Conservation (phyloP, 2,113 vertebrate genomes). For the Syngnathoides biaculeatus region DNA sequence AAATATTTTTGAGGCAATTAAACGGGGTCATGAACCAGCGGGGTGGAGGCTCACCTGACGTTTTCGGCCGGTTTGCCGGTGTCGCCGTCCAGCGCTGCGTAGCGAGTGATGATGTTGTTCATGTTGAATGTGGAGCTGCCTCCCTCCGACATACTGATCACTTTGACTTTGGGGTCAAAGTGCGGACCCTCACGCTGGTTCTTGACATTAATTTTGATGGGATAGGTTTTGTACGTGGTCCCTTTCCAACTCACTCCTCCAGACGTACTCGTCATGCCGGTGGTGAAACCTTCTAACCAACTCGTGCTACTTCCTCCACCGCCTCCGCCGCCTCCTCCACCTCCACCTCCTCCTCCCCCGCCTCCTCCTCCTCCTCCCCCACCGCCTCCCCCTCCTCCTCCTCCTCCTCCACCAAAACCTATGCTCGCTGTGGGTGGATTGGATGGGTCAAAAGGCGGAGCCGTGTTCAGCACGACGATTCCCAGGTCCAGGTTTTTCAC, state of each 20-base stretch:
- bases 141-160: constrained; percentile 70
- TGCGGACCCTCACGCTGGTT: constrained; percentile 79
- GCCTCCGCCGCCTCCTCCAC: rapidly evolving
- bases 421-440: rapidly evolving
- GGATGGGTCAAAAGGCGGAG: not conserved
- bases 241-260: not conserved
- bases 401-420: not conserved
- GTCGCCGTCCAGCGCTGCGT: constrained; percentile 80
- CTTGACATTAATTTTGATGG: constrained; percentile 73
- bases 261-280: not conserved
- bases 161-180: constrained; percentile 75
- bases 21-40: no score
- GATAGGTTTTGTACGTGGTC: constrained; percentile 55
- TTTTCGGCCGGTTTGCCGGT: constrained; percentile 77
- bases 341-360: rapidly evolving
- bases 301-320: not conserved
- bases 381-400: not conserved
- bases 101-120: constrained; percentile 63
- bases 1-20: no score
- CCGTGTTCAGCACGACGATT: constrained; percentile 75
- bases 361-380: rapidly evolving
- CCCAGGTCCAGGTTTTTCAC: constrained; percentile 71
- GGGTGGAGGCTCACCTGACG: constrained; percentile 73
- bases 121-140: constrained; percentile 33
- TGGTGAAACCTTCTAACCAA: not conserved